Percentiles rank a stretch among this genome's conserved stretches.
Evolutionary conservation across 1,140 invertebrate genomes (phyloP).

Genomic region (Platorchestia sp.): DNA sequence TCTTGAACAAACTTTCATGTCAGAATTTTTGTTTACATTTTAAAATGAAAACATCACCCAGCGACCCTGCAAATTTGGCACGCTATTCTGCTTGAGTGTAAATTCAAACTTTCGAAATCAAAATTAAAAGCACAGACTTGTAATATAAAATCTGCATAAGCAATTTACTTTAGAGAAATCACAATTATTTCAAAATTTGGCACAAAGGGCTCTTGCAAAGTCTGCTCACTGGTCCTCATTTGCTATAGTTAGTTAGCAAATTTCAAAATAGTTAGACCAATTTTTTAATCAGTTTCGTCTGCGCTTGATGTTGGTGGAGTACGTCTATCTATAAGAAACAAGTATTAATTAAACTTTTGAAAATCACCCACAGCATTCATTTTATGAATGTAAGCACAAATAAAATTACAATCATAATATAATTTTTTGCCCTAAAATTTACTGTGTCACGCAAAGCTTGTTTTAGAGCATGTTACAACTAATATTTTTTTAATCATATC

Average conservation of each 20-base stretch:
- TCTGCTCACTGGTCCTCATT: conserved; percentile 41
- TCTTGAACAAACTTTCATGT: background rate
- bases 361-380: too few relatives aligned
- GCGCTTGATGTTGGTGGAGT: background rate
- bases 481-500: background rate
- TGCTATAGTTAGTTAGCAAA: conserved; percentile 36
- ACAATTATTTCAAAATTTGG: background rate
- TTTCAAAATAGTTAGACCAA: conserved; percentile 26
- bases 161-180: background rate
- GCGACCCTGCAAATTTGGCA: background rate
- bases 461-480: too few relatives aligned
- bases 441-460: too few relatives aligned
- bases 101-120: background rate
- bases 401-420: too few relatives aligned
- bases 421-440: too few relatives aligned
- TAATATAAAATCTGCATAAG: background rate
- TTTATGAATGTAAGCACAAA: too few relatives aligned
- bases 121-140: background rate
- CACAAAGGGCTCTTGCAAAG: background rate
- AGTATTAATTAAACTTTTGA: background rate
- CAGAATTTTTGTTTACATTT: background rate
- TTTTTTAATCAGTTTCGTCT: conserved; percentile 2
- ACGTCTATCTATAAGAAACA: background rate
- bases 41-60: background rate
- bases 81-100: background rate